Evolutionary conservation across 2,888 invertebrate species (phyloP), one percentile per base, ranked within the genome.

Genomic region (Drosophila koepferae): DNA sequence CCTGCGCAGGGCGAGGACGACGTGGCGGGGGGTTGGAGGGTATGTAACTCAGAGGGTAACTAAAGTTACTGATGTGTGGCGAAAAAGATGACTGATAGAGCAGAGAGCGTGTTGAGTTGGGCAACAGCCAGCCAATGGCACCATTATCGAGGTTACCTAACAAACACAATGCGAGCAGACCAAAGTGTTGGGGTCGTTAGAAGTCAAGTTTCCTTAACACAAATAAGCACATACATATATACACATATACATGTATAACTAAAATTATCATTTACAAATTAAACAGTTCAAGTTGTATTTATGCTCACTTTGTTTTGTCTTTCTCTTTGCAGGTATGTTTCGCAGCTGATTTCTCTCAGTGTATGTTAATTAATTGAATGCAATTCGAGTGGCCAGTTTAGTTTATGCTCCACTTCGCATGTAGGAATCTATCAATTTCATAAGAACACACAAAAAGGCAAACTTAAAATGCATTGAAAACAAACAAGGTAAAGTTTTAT

Each of bases 401-500:
- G 18, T 40, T 59, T 31, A 2, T 31, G 36, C 1, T 5, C 12
- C n/a, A 28, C 3, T 43, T 10, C 36, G 60, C 12, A 23, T 20
- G 49, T 41, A 49, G 49, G 10, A 49, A 8, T 40, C 54, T 18
- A 38, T 76, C 43, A 4, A 16, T 63, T 59, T 55, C 34, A 20
- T 36, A 18, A 28, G 18, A 53, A 49, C 40, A 54, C 40, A 54
- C 43, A 63, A 60, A 51, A 40, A 6, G 14, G 14, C 63, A 55
- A 74, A 87, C 85, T 87, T 74, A 81, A 81, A 84, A 89, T 84
- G 90, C 82, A 89, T 87, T 74, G 76, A 89, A 89, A 74, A 62
- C 58, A 81, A 87, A 85, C 69, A 72, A 63, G 69, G 58, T 36
- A 66, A 78, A 75, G 62, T 77, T 71, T 64, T 51, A 62, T 54